Evolutionary conservation across 2,797 vertebrate species (phyloP), one percentile per base, ranked within the genome.

Genomic region (Acanthopagrus latus): DNA sequence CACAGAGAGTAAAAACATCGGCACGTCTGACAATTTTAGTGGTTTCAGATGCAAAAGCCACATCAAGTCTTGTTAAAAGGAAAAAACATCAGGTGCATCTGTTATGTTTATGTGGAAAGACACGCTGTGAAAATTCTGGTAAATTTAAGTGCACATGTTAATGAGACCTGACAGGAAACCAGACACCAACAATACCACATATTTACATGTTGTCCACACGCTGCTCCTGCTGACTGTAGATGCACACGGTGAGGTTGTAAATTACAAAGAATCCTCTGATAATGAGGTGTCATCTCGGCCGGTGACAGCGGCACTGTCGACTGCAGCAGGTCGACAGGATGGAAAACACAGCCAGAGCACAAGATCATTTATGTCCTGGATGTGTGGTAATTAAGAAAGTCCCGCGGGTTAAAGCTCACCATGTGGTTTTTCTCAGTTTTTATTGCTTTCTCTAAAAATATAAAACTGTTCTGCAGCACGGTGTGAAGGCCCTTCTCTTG

Each of bases 371-470:
- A 23, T 75, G 65, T 78, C n/a, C 44, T 54, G 25, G 18, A 71
- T 38, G 23, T 44, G 59, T 65, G 60, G 29, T 66, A 18, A 50
- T 38, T 5, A 29, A 46, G 47, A 10, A 56, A 44, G 52, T 25
- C 20, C 12, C 10, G 7, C 51, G 51, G 47, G 62, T 64, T 18
- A 64, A 64, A 64, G 33, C 44, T 48, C 33, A 51, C 18, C 66
- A 43, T 73, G 56, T 67, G 82, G 33, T 69, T 83, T 83, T 71
- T 68, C 65, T 68, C 17, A n/a, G 14, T 33, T 81, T 74, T 80
- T 72, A 69, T 62, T 75, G 60, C 64, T n/a, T n/a, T 52, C 38
- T 58, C 17, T 65, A 44, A 69, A 71, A 65, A 57, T 56, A 50
- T 18, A 27, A 62, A 27, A 70, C 29, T 20, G 51, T 68, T 74